Percentiles rank a stretch among this genome's conserved stretches.
Evolutionary conservation across 2,797 vertebrate species (phyloP).

Genomic region (Takifugu ocellatus): DNA sequence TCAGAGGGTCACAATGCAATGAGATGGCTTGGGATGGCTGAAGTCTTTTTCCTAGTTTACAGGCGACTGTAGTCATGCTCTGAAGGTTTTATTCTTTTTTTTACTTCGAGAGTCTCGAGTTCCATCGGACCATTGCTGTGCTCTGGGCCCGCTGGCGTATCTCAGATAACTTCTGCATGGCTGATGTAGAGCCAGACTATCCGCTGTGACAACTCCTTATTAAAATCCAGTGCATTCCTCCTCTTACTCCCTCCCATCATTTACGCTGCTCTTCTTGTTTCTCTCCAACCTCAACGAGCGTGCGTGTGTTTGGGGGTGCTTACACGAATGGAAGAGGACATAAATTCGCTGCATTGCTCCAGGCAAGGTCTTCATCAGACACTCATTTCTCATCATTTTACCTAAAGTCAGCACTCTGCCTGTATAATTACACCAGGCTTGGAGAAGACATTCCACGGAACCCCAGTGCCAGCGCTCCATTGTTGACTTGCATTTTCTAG

Average conservation of each 20-base stretch:
- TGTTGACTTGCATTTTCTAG: slow-evolving; percentile 42
- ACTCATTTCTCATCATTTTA: slow-evolving; percentile 74
- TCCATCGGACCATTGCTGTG: slow-evolving; percentile 48
- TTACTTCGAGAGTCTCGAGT: slow-evolving; percentile 32
- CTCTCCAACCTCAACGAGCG: slow-evolving; percentile 29
- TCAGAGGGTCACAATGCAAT: slow-evolving; percentile 23
- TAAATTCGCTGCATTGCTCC: slow-evolving; percentile 65
- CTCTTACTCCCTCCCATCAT: slow-evolving; percentile 43
- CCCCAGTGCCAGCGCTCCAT: slow-evolving; percentile 1
- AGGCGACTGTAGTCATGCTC: slow-evolving; percentile 10
- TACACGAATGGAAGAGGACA: slow-evolving; percentile 49
- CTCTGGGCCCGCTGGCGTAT: slow-evolving; percentile 57
- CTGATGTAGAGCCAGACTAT: slow-evolving; percentile 64
- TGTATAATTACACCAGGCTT: slow-evolving; percentile 64
- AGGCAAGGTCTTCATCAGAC: slow-evolving; percentile 76
- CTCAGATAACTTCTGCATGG: slow-evolving; percentile 56
- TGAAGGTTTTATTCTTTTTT: slow-evolving; percentile 23
- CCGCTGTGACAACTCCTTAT: slow-evolving; percentile 74
- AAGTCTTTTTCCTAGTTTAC: slow-evolving; percentile 18
- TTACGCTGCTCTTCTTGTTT: slow-evolving; percentile 36
- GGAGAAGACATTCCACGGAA: slow-evolving; percentile 46
- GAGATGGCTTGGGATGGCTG: slow-evolving; percentile 16
- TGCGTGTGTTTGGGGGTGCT: slow-evolving; percentile 3
- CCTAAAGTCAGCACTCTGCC: slow-evolving; percentile 72
- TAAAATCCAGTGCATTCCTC: slow-evolving; percentile 69